Conservation (phyloP, 2,888 invertebrate species). For the Sesia apiformis region DNA sequence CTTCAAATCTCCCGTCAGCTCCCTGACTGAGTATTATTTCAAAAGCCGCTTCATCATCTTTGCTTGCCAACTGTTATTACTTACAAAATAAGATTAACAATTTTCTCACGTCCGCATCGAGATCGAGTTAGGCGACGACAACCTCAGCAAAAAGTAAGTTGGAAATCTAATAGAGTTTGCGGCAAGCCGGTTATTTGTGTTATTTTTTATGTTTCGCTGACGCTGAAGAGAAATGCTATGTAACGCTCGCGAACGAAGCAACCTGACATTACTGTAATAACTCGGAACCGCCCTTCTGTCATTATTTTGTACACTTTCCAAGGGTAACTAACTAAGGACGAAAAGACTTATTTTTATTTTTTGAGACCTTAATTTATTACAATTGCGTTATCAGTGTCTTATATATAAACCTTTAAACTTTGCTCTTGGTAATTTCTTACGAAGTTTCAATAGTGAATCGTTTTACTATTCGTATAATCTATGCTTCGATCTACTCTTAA, state of each 20-base stretch:
- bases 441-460: constrained; percentile 21
- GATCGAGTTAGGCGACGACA: constrained; percentile 64
- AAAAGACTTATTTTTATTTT: constrained; percentile 36
- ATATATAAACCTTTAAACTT: neutral
- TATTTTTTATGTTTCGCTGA: constrained; percentile 57
- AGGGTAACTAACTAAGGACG: constrained; percentile 38
- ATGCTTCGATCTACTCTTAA: neutral
- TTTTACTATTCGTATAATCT: constrained; percentile 1
- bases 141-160: constrained; percentile 66
- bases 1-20: too few species aligned
- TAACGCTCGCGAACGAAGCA: constrained; percentile 62
- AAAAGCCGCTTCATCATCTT: constrained; percentile 36
- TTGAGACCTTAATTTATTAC: constrained; percentile 34
- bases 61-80: constrained; percentile 37
- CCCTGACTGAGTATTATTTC: constrained; percentile 6
- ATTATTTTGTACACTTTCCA: constrained; percentile 64
- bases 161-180: constrained; percentile 71
- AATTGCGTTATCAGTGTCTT: constrained; percentile 24
- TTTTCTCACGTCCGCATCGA: constrained; percentile 67
- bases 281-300: constrained; percentile 62
- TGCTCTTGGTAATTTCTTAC: constrained; percentile 10
- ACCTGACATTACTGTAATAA: constrained; percentile 70
- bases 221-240: constrained; percentile 57
- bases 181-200: constrained; percentile 64
- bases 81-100: constrained; percentile 55